A percentile compares a stretch with the other conserved stretches of the same genome.
Evolutionary conservation across 2,113 vertebrate species (phyloP).

Genomic region (Hemichromis elongatus): DNA sequence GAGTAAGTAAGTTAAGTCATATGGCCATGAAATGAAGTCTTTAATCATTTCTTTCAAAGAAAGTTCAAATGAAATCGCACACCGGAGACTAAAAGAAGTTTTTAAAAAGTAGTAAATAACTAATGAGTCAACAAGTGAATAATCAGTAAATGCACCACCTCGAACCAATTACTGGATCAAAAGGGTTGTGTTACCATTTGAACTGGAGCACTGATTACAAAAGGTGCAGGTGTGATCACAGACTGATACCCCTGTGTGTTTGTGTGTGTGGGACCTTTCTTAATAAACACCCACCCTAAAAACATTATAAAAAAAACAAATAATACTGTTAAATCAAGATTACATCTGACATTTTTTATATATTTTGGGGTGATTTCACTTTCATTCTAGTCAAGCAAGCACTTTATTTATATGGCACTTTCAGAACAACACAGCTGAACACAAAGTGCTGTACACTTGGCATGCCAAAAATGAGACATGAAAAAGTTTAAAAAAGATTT

Average conservation of each 20-base stretch:
- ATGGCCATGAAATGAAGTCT: background rate
- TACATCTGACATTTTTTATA: background rate
- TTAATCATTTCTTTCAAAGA: constrained; percentile 38
- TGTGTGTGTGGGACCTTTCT: background rate
- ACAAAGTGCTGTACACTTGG: too few relatives aligned
- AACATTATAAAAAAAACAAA: background rate
- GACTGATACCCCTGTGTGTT: background rate
- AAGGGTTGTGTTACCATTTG: constrained; percentile 17
- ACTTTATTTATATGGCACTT: too few relatives aligned
- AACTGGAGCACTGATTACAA: constrained; percentile 38
- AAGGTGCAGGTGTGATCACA: constrained; percentile 39
- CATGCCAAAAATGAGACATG: too few relatives aligned
- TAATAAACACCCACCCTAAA: constrained; percentile 1
- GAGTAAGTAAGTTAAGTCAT: background rate
- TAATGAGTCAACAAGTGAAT: constrained; percentile 38
- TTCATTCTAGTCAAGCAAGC: background rate
- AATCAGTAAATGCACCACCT: background rate
- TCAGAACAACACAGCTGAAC: too few relatives aligned
- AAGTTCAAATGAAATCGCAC: constrained; percentile 3
- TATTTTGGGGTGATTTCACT: background rate
- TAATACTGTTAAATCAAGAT: constrained; percentile 11
- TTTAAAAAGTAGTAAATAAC: background rate
- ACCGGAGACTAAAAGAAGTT: background rate
- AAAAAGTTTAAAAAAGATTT: too few relatives aligned
- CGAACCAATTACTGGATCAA: constrained; percentile 17